phyloP scores from a whole-genome alignment of 2,888 invertebrate species.

The Notodonta ziczac region DNA sequence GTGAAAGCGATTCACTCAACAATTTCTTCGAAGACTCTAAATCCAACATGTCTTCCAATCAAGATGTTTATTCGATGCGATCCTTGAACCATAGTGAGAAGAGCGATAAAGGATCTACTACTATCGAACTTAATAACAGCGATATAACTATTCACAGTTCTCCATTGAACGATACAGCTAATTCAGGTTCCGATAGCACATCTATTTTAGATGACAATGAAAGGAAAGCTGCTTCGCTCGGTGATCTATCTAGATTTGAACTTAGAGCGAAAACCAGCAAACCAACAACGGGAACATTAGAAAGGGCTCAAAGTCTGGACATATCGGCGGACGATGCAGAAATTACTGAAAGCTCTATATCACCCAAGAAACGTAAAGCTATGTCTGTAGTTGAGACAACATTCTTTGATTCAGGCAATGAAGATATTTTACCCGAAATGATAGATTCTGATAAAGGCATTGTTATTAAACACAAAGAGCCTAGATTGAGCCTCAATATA shows the following conservation, averaged over 20 bases:
- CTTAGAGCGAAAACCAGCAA: slow-evolving; percentile 71
- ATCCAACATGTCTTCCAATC: slow-evolving; percentile 77
- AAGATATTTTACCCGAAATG: slow-evolving; percentile 76
- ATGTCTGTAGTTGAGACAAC: slow-evolving; percentile 81
- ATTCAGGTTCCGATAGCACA: slow-evolving; percentile 73
- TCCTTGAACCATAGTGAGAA: slow-evolving; percentile 78
- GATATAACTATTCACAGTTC: slow-evolving; percentile 91
- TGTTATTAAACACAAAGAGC: slow-evolving; percentile 82
- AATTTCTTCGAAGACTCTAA: slow-evolving; percentile 77
- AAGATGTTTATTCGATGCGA: slow-evolving; percentile 72
- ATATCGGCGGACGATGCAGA: slow-evolving; percentile 85
- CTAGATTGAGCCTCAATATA: slow-evolving; percentile 81
- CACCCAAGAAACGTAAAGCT: slow-evolving; percentile 88
- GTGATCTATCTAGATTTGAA: slow-evolving; percentile 90
- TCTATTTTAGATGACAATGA: slow-evolving; percentile 85
- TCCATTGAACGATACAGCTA: slow-evolving; percentile 80
- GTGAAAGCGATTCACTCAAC: slow-evolving; percentile 78
- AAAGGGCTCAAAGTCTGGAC: slow-evolving; percentile 92
- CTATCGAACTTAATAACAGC: slow-evolving; percentile 89
- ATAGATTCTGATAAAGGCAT: slow-evolving; percentile 67
- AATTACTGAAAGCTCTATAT: slow-evolving; percentile 69
- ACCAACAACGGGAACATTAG: slow-evolving; percentile 85
- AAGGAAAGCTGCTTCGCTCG: slow-evolving; percentile 91
- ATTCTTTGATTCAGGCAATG: slow-evolving; percentile 73
- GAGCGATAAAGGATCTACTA: slow-evolving; percentile 84